A percentile compares a stretch with the other conserved stretches of the same genome.
Conservation (phyloP, 2,797 vertebrate genomes). For the Thunnus albacares region DNA sequence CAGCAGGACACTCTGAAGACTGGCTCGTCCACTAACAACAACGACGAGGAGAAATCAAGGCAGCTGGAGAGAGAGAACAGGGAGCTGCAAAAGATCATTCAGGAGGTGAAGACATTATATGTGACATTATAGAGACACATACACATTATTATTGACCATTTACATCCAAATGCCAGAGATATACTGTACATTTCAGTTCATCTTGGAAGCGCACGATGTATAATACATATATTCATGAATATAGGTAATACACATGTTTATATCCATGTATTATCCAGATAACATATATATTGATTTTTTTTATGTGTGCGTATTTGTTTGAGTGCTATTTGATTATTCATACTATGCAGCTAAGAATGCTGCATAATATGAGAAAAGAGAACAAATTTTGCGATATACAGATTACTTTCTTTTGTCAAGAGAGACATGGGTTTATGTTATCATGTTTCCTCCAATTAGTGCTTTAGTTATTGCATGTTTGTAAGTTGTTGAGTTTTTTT, state of each 20-base stretch:
- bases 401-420: neutral
- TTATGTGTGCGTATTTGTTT: neutral
- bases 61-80: constrained; percentile 95
- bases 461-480: neutral
- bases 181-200: neutral
- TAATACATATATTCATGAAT: neutral
- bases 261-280: neutral
- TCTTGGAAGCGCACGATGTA: neutral
- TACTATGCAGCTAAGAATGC: neutral
- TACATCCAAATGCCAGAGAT: neutral
- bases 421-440: neutral
- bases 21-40: constrained; percentile 97
- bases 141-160: neutral
- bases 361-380: neutral
- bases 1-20: constrained; percentile 98
- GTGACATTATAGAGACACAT: neutral
- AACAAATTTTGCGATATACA: neutral
- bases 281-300: neutral
- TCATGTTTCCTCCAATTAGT: neutral
- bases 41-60: constrained; percentile 96
- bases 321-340: no score
- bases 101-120: constrained; percentile 85
- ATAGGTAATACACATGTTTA: neutral
- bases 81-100: constrained; percentile 96
- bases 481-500: neutral